phyloP scores from a whole-genome alignment of 1,140 invertebrate genomes.

The Sipha flava region DNA sequence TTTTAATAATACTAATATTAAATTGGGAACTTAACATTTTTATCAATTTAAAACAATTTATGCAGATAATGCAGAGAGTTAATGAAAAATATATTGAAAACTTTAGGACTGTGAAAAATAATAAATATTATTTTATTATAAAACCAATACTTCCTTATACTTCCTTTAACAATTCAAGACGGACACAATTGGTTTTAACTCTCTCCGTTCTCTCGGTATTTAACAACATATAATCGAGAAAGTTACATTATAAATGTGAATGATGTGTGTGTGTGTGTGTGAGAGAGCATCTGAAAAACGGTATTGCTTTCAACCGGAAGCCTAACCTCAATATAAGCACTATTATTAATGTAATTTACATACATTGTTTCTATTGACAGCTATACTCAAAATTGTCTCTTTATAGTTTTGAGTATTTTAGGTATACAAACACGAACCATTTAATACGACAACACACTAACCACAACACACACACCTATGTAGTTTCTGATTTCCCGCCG shows the following conservation, averaged over 20 bases:
- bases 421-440: no score
- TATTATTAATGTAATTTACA: conserved; percentile 7
- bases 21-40: no score
- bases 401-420: no score
- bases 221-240: neutral
- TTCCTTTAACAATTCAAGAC: no score
- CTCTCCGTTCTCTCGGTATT: neutral
- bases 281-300: neutral
- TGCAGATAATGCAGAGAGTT: no score
- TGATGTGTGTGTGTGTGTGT: no score
- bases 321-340: neutral
- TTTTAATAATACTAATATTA: no score
- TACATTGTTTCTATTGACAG: neutral
- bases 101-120: no score
- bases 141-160: no score
- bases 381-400: neutral
- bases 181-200: neutral
- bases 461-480: neutral
- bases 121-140: no score
- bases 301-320: conserved; percentile 19
- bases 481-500: neutral
- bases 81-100: no score
- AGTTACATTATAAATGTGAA: neutral
- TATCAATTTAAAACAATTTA: no score
- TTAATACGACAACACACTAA: neutral